Evolutionary conservation across 2,888 invertebrate genomes (phyloP).

Genomic region (Lissonota sp.): DNA sequence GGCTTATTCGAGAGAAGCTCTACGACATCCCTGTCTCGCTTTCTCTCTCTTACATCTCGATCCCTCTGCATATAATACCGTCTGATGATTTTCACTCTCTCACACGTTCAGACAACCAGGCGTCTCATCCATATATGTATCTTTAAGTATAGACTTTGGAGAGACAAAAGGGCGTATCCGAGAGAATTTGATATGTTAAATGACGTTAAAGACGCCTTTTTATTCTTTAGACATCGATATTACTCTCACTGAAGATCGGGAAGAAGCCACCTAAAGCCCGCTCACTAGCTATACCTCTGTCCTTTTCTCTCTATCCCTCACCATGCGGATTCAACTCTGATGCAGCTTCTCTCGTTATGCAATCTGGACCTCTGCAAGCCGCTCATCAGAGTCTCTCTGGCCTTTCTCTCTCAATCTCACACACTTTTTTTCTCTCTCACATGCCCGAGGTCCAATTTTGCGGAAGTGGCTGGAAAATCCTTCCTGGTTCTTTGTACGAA

Average conservation of each 20-base stretch:
- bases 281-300: slow-evolving; percentile 39
- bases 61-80: not conserved
- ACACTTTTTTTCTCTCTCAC: slow-evolving; percentile 35
- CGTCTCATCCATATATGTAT: not conserved
- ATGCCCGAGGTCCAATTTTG: slow-evolving; percentile 48
- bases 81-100: slow-evolving; percentile 39
- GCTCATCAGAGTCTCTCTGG: slow-evolving; percentile 69
- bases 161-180: too few relatives aligned
- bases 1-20: slow-evolving; percentile 35
- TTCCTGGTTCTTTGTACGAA: slow-evolving; percentile 57
- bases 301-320: slow-evolving; percentile 44
- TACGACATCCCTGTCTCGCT: slow-evolving; percentile 11
- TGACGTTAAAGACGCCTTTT: too few relatives aligned
- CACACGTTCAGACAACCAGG: slow-evolving; percentile 16
- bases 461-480: slow-evolving; percentile 57
- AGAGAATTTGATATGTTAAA: too few relatives aligned
- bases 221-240: too few relatives aligned
- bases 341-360: slow-evolving; percentile 71
- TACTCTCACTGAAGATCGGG: slow-evolving; percentile 28
- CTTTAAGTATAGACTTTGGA: too few relatives aligned
- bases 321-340: slow-evolving; percentile 18
- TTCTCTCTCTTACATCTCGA: slow-evolving; percentile 13
- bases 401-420: slow-evolving; percentile 58
- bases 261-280: slow-evolving; percentile 33
- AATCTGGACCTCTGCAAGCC: slow-evolving; percentile 61